Conservation (phyloP, 2,113 vertebrate genomes). For the Struthidea cinerea region DNA sequence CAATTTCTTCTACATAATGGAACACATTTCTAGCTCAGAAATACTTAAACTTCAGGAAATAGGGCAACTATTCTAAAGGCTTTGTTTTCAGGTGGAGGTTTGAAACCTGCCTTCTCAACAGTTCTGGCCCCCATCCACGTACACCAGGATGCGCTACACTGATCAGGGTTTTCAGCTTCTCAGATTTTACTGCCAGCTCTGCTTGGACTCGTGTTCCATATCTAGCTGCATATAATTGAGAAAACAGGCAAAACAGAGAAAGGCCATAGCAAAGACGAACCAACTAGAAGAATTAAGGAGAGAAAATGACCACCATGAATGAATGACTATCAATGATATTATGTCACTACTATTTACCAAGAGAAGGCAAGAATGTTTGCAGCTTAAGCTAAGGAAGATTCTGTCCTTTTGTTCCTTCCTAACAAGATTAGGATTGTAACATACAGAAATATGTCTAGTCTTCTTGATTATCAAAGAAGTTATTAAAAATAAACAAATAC, state of each 20-base stretch:
- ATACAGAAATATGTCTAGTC: neutral
- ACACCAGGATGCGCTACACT: neutral
- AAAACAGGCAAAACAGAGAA: neutral
- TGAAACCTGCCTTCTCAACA: neutral
- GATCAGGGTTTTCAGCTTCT: neutral
- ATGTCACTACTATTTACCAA: neutral
- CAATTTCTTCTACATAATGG: neutral
- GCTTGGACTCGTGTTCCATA: neutral
- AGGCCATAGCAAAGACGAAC: accelerated
- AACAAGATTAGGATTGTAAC: neutral
- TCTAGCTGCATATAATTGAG: neutral
- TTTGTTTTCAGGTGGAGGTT: neutral
- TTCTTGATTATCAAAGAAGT: neutral
- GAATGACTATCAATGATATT: neutral
- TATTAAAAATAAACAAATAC: neutral
- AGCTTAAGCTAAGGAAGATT: neutral
- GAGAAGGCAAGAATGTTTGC: neutral
- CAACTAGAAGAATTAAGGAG: neutral
- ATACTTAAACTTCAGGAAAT: neutral
- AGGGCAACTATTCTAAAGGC: neutral
- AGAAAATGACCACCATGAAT: neutral
- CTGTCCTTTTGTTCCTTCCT: neutral
- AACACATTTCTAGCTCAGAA: neutral
- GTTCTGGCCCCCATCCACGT: accelerated
- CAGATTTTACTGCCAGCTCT: neutral